Evolutionary conservation across 2,797 vertebrate genomes (phyloP), one percentile per base, ranked within the genome.

Genomic region (Agapornis canus): DNA sequence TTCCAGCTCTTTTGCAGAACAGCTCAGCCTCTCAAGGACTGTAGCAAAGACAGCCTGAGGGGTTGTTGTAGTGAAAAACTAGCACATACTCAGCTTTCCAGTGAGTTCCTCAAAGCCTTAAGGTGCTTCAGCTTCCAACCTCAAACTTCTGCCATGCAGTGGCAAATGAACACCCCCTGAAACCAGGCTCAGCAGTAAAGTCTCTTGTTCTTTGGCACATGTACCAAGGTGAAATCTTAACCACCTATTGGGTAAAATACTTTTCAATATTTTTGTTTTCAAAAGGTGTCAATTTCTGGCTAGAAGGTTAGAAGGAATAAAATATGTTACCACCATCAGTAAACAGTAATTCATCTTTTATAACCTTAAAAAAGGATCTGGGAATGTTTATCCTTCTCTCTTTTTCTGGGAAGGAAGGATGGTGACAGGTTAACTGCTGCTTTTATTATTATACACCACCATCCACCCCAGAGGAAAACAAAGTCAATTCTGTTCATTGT

Each of bases 211-310:
- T 60, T n/a, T 32, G 20, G 17, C 32, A 39, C 17, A 9, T 29
- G 22, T 51, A 57, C 19, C 1, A 1, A 11, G 26, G 16, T 6
- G 6, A 48, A 80, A 77, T 15, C 14, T 52, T 70, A 66, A 21
- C 11, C 25, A 37, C 13, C 6, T 65, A 43, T 51, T 3, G 0
- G 21, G 49, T 71, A 49, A 91, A 89, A 20, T 63, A 51, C 47
- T 78, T 90, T 78, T 75, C 70, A 43, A 21, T 39, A 39, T 80
- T 89, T 56, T 76, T 11, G 40, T n/a, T 79, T 89, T 72, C 63
- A 37, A 25, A 79, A 49, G 32, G 22, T 7, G 31, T 87, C 68
- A 29, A 52, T 79, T 60, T 82, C 47, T 17, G 48, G 54, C 48
- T 77, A 52, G 35, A 47, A 14, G 5, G 42, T 65, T 59, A 63